These are phyloP conservation scores for Drosophila triauraria DNA, from an alignment of 1,140 invertebrate genomes.

Conservation along the genomic window DNA sequence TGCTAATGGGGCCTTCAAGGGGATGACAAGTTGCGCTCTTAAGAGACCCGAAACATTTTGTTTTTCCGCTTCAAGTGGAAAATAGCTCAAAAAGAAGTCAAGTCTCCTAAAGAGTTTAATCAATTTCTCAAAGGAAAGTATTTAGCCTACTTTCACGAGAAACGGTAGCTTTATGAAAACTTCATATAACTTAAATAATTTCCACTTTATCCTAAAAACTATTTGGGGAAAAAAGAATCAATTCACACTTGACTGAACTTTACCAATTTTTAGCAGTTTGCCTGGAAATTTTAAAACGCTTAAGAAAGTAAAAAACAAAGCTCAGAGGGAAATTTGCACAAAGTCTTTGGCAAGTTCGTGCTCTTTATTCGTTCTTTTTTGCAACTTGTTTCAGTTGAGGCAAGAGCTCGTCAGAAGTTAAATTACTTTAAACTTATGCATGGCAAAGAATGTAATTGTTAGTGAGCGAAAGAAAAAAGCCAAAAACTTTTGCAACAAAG, in stretches of 20 bases:
- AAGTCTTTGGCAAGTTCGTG: slow-evolving; percentile 52
- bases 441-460: slow-evolving; percentile 51
- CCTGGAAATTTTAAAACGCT: slow-evolving; percentile 42
- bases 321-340: slow-evolving; percentile 35
- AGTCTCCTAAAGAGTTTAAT: slow-evolving; percentile 2
- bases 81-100: background rate
- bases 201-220: background rate
- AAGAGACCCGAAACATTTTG: slow-evolving; percentile 13
- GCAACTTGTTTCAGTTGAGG: slow-evolving; percentile 39
- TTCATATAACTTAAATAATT: slow-evolving; percentile 10
- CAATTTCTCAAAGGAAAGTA: background rate
- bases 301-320: slow-evolving; percentile 35
- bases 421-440: slow-evolving; percentile 77
- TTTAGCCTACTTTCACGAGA: slow-evolving; percentile 3
- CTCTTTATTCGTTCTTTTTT: slow-evolving; percentile 21
- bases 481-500: slow-evolving; percentile 53
- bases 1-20: slow-evolving; percentile 41
- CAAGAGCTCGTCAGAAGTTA: slow-evolving; percentile 66
- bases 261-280: slow-evolving; percentile 15
- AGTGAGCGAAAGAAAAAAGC: slow-evolving; percentile 27
- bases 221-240: slow-evolving; percentile 21
- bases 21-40: slow-evolving; percentile 10
- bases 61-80: background rate
- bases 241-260: slow-evolving; percentile 46
- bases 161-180: background rate